Base-by-base conservation (phyloP, 2,888 invertebrate genomes). In the Helicoverpa assulta region DNA sequence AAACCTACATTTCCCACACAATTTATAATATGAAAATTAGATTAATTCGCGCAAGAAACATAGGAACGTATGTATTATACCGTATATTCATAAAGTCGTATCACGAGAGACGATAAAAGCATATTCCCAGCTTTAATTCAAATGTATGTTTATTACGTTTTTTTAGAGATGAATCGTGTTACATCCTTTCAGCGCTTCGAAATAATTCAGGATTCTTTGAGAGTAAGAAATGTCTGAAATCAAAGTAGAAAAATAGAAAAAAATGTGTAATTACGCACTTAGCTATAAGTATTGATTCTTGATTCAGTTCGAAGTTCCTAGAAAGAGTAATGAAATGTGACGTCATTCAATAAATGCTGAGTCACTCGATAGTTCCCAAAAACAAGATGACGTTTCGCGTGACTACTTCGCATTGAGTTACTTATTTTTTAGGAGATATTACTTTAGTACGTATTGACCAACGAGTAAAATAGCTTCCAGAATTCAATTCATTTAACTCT, bases 101-200 rank as follows among this genome's bases (percentile, higher is more conserved):
- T 76, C 55, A 73, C 61, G 55, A 55, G 60, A 59, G 60, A 71
- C 64, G 66, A 72, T 78, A 78, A 73, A 78, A 69, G 69, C 59
- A 62, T 72, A 76, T 66, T 70, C 64, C 59, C 52, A 52, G 71
- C 69, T 73, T 69, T 82, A 80, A 81, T 81, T 80, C 80, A 71
- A 71, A 76, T 72, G 71, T 82, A 74, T 68, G 70, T 78, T 78
- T 76, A 59, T 62, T 62, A 43, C 65, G 55, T 58, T 70, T 50
- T 26, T 63, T 70, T 66, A 33, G 60, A 63, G 55, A 81, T 63
- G 70, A 71, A 76, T 78, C 58, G 65, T 50, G 58, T 67, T 56
- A 61, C 59, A 53, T 50, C 33, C 58, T 16, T 43, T 70, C 58
- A 21, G 14, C 29, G 29, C 37, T 53, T 33, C 37, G 77, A 47